Percentiles rank a stretch among this genome's conserved stretches.
These are phyloP conservation scores for Philaethria dido DNA, from an alignment of 2,888 invertebrate genomes.

Conservation along the genomic window DNA sequence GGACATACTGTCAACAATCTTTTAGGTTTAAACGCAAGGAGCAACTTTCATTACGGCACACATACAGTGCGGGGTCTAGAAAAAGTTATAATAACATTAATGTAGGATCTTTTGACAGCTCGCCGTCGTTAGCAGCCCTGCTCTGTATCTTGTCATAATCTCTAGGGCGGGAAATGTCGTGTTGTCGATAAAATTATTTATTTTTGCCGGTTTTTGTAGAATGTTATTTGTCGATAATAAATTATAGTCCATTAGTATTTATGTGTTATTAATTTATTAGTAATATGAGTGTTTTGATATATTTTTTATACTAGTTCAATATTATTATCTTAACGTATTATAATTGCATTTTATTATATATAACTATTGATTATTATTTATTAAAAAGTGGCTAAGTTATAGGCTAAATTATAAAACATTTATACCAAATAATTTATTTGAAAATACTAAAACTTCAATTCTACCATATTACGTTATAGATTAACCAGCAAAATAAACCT, in stretches of 20 bases:
- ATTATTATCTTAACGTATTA: no score
- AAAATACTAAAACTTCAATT: background rate
- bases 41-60: slow-evolving; percentile 34
- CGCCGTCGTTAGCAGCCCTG: slow-evolving; percentile 81
- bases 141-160: slow-evolving; percentile 83
- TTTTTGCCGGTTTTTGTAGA: background rate
- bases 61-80: slow-evolving; percentile 60
- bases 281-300: no score
- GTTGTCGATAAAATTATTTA: slow-evolving; percentile 39
- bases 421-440: background rate
- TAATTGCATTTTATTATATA: no score
- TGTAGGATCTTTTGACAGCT: slow-evolving; percentile 83
- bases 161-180: slow-evolving; percentile 59
- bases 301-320: no score
- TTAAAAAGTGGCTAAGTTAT: background rate
- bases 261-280: no score
- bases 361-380: background rate
- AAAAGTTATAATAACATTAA: slow-evolving; percentile 83
- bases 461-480: background rate
- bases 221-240: background rate
- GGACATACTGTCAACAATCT: slow-evolving; percentile 17
- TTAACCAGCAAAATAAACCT: background rate
- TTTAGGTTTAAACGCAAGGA: slow-evolving; percentile 31
- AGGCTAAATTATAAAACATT: background rate
- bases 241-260: background rate